These are phyloP conservation scores for Nycticebus coucang DNA, from an alignment of 2,113 vertebrate genomes.

Conservation along the genomic window DNA sequence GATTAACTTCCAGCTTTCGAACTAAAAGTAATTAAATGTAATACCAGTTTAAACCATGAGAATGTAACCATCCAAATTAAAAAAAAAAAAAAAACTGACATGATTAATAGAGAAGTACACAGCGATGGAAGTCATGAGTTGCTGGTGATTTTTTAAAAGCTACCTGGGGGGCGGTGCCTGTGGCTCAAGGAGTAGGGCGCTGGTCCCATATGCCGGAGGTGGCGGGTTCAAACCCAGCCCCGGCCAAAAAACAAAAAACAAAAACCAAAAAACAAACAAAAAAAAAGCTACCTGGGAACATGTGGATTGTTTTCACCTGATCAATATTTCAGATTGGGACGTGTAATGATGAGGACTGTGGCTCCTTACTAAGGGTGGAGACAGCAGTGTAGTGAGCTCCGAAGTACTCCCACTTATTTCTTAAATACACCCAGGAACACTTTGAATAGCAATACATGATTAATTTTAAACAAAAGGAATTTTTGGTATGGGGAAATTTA, in stretches of 20 bases:
- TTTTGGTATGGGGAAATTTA: slow-evolving; percentile 28
- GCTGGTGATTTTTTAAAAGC: not conserved
- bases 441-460: not conserved
- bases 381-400: not conserved
- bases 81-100: not conserved
- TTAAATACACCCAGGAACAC: slow-evolving; percentile 24
- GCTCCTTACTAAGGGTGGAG: not conserved
- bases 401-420: not conserved
- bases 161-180: too few species aligned
- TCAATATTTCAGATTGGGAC: slow-evolving; percentile 35
- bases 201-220: too few species aligned
- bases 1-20: slow-evolving; percentile 33
- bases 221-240: too few species aligned
- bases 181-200: too few species aligned
- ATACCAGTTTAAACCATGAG: not conserved
- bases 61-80: not conserved
- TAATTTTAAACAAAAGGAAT: slow-evolving; percentile 4
- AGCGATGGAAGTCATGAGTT: not conserved
- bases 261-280: too few species aligned
- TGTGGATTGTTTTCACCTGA: not conserved
- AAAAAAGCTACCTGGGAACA: not conserved
- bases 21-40: slow-evolving; percentile 25
- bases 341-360: not conserved
- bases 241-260: too few species aligned
- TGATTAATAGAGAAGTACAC: not conserved